Base-by-base conservation (phyloP, 53 echinoderm and acorn worm genomes). In the Zoroaster sp. region DNA sequence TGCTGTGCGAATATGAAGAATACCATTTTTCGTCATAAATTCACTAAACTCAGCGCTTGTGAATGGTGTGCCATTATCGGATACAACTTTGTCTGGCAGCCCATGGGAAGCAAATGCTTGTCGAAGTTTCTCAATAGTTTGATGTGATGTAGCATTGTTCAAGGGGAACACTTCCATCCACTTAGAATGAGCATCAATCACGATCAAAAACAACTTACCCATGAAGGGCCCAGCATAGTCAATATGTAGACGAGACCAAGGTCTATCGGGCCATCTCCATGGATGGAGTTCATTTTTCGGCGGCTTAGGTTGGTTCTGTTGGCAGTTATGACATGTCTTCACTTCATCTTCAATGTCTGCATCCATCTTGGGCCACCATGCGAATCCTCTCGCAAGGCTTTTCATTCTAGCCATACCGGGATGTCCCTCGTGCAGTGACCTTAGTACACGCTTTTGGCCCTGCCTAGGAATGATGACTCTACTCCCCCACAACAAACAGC, bases 401-500 rank as follows among this genome's bases (percentile, higher is more conserved):
- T 90, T 93, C 78, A 90, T 88, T 32, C 83, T 38, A 4, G 83
- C 73, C 2, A 78, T 83, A 1, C 89, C 92, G 15, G 80, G 83
- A 36, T 89, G 89, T 28, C 83, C 74, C 23, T 87, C 80, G 40
- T 93, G 90, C n/a, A 93, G 70, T 69, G 65, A 78, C 35, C 40
- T 21, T 9, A 93, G 72, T 4, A 89, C 36, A 31, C 74, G 89
- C 68, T 52, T 23, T 38, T 34, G 77, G 10, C 77, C 69, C 25
- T 52, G 30, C 2, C 40, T 49, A 13, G 93, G 88, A 0, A 92
- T 52, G 28, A 75, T 45, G 2, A 89, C 71, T 5, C 86, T 7
- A 59, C 53, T 75, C 13, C 74, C 91, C 88, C 83, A 92, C 67
- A 88, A 35, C 31, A 94, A n/a, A 41, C 91, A 75, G 10, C 91